A percentile compares a stretch with the other conserved stretches of the same genome.
phyloP scores from a whole-genome alignment of 1,140 invertebrate genomes.

The Drosophila santomea region DNA sequence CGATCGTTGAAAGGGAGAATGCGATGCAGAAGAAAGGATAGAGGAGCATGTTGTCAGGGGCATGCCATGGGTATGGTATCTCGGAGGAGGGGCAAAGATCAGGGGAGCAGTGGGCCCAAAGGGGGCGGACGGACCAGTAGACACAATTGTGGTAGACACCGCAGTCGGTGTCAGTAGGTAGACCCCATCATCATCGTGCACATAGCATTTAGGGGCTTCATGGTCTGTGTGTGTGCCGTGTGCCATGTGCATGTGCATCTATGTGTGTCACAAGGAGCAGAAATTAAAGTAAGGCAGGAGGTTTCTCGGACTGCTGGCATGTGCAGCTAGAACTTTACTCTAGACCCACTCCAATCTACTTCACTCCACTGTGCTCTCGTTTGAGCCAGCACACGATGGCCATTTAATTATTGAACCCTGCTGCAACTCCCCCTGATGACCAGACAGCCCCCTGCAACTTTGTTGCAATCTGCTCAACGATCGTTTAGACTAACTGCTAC shows the following conservation, averaged over 20 bases:
- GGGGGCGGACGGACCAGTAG: conserved; percentile 18
- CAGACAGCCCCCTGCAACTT: conserved; percentile 35
- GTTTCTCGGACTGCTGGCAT: conserved; percentile 74
- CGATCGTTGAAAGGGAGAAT: conserved; percentile 67
- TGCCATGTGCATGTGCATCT: conserved; percentile 63
- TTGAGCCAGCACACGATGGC: conserved; percentile 63
- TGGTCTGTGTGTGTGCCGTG: conserved; percentile 16
- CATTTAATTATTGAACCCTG: conserved; percentile 71
- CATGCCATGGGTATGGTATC: conserved; percentile 7
- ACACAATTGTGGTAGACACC: conserved; percentile 69
- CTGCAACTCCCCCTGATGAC: neutral
- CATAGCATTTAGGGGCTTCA: conserved; percentile 12
- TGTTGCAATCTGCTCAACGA: conserved; percentile 20
- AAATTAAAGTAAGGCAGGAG: conserved; percentile 84
- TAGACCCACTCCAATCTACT: conserved; percentile 17
- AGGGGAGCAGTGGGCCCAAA: neutral
- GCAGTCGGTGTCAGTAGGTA: conserved; percentile 69
- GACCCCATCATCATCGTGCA: conserved; percentile 36
- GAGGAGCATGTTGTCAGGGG: conserved; percentile 20
- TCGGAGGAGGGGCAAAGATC: conserved; percentile 18
- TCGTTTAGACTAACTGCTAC: conserved; percentile 8
- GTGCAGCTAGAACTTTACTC: conserved; percentile 32
- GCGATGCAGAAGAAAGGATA: conserved; percentile 1
- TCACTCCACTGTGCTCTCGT: conserved; percentile 43
- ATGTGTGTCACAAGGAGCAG: conserved; percentile 80